Evolutionary conservation across 2,797 vertebrate species (phyloP).

Genomic region (Lepilemur septentrionalis): DNA sequence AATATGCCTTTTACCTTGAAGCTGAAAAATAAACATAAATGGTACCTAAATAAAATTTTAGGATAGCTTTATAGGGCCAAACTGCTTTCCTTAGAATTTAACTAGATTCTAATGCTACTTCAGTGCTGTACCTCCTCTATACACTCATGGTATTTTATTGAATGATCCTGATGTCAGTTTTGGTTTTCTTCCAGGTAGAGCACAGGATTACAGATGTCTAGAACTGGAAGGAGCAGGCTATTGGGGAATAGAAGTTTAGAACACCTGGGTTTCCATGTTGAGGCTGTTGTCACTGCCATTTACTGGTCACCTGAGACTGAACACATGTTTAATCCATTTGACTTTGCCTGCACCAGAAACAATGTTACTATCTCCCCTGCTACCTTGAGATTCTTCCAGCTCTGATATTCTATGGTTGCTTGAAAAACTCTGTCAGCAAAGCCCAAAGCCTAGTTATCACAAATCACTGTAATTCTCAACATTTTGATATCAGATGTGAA

Average conservation of each 20-base stretch:
- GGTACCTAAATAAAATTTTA: background rate
- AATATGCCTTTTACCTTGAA: background rate
- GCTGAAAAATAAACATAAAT: background rate
- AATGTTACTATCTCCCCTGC: background rate
- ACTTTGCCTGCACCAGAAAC: background rate
- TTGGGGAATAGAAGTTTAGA: background rate
- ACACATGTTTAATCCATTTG: background rate
- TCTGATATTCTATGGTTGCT: background rate
- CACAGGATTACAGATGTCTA: fast-evolving
- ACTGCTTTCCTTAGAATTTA: background rate
- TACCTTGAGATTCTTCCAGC: background rate
- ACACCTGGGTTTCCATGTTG: background rate
- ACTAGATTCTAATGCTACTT: background rate
- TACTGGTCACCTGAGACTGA: background rate
- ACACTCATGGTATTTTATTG: background rate
- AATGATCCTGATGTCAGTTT: background rate
- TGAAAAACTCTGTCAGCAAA: background rate
- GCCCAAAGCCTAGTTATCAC: background rate
- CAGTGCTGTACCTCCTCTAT: background rate
- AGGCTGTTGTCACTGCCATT: background rate
- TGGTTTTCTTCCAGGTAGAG: background rate
- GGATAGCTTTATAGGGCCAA: background rate
- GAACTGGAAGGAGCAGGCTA: fast-evolving
- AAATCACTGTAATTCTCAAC: background rate
- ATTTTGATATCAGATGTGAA: background rate